These are phyloP conservation scores for Podarcis muralis DNA, from an alignment of 2,113 vertebrate species.

Conservation along the genomic window DNA sequence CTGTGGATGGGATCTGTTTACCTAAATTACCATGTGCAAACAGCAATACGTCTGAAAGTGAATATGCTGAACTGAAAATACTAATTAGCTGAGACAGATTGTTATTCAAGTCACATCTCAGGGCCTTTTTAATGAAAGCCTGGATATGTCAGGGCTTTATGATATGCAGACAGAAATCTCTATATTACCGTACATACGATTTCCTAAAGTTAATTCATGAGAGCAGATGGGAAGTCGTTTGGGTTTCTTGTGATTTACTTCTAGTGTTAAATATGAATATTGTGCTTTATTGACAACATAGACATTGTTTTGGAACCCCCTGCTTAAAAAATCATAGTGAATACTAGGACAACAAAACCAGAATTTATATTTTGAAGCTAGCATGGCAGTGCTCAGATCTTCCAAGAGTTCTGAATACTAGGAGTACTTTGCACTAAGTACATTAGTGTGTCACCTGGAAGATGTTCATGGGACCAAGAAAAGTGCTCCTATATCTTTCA, in stretches of 20 bases:
- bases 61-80: conserved; percentile 88
- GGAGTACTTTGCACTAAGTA: neutral
- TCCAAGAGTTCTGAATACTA: too few relatives aligned
- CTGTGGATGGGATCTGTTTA: conserved; percentile 87
- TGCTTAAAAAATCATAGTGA: neutral
- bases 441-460: neutral
- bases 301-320: conserved; percentile 1
- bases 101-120: conserved; percentile 85
- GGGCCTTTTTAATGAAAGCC: conserved; percentile 83
- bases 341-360: neutral
- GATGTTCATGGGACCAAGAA: neutral
- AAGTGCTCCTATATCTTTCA: neutral
- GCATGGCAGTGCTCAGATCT: neutral
- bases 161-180: conserved; percentile 83
- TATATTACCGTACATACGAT: conserved; percentile 80
- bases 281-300: conserved; percentile 62
- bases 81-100: conserved; percentile 87
- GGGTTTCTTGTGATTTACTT: conserved; percentile 68
- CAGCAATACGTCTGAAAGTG: conserved; percentile 86
- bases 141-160: conserved; percentile 79
- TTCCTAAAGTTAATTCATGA: conserved; percentile 82
- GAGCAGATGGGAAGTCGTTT: conserved; percentile 80
- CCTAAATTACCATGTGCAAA: conserved; percentile 89
- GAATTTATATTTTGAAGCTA: neutral
- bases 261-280: conserved; percentile 74